Evolutionary conservation across 2,113 vertebrate genomes (phyloP), one percentile per base, ranked within the genome.

Genomic region (Otis tarda): DNA sequence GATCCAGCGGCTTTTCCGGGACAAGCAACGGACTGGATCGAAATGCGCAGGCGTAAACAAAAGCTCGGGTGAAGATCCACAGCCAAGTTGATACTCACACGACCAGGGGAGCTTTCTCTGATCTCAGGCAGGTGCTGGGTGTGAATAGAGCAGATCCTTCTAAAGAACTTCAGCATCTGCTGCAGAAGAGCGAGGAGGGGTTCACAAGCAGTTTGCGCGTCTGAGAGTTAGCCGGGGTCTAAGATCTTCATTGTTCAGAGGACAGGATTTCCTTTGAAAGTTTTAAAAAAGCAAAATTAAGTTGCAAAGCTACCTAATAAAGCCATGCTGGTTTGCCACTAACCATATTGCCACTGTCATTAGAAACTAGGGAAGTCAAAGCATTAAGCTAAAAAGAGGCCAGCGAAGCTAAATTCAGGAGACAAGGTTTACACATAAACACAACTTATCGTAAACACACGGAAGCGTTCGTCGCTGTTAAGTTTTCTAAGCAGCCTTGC

Each of bases 231-330:
- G 39, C 95, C 96, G 1, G 95, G 96, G 57, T 97, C 96, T 75
- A 96, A 84, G 94, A 65, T 95, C 95, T 93, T 97, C 95, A 96
- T 97, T 69, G 92, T 96, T 96, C 90, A 79, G 80, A 71, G 61
- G 52, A 24, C 0, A 3, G 24, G 76, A 49, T 24, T 43, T 43
- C 80, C 94, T 83, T 64, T 3, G 10, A 2, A 49, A 81, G 79
- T 25, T 69, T 35, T 1, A 5, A 52, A 49, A 73, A 41, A 49
- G 22, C 53, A 39, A 13, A 55, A 28, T 85, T 68, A 55, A 45
- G 13, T 2, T 37, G 59, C 14, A 70, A 65, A 25, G 7, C 21
- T 19, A 21, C 71, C 6, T 18, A 24, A 24, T 6, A 18, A 49
- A 21, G 4, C 18, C 41, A 35, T 27, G 19, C 2, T 0, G 1